phyloP scores from a whole-genome alignment of 30 jellyfish, hydroid and myxozoan genomes.

The Mastigias papua region DNA sequence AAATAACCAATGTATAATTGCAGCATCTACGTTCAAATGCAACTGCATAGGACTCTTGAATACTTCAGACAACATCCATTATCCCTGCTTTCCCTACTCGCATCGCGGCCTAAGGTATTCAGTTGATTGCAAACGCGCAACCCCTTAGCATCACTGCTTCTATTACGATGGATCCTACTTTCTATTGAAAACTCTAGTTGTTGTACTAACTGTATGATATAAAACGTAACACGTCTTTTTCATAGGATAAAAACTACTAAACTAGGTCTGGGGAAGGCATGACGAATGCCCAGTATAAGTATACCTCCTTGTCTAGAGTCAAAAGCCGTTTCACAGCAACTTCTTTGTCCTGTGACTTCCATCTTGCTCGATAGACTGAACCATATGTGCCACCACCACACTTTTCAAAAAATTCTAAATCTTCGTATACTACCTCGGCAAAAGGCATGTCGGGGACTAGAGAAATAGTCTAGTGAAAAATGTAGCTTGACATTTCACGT shows the following conservation, averaged over 20 bases:
- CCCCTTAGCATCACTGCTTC: neutral
- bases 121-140: too few relatives aligned
- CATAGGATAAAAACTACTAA: neutral
- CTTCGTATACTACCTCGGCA: slow-evolving; percentile 80
- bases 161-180: neutral
- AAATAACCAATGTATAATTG: neutral
- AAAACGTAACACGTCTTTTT: neutral
- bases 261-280: neutral
- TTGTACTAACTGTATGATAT: neutral
- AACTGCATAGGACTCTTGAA: too few relatives aligned
- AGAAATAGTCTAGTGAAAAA: too few relatives aligned
- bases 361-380: slow-evolving; percentile 81
- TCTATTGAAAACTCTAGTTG: neutral
- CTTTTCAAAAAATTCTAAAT: slow-evolving; percentile 73
- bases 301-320: slow-evolving; percentile 79
- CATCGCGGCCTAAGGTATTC: too few relatives aligned
- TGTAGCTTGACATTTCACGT: neutral
- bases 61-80: too few relatives aligned
- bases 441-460: slow-evolving; percentile 54
- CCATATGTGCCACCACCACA: slow-evolving; percentile 89
- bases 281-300: too few relatives aligned
- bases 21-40: too few relatives aligned
- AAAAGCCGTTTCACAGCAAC: slow-evolving; percentile 77
- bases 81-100: too few relatives aligned
- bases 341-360: slow-evolving; percentile 89